Evolutionary conservation across 2,797 vertebrate species (phyloP), one percentile per base, ranked within the genome.

Genomic region (Bovichtus variegatus): DNA sequence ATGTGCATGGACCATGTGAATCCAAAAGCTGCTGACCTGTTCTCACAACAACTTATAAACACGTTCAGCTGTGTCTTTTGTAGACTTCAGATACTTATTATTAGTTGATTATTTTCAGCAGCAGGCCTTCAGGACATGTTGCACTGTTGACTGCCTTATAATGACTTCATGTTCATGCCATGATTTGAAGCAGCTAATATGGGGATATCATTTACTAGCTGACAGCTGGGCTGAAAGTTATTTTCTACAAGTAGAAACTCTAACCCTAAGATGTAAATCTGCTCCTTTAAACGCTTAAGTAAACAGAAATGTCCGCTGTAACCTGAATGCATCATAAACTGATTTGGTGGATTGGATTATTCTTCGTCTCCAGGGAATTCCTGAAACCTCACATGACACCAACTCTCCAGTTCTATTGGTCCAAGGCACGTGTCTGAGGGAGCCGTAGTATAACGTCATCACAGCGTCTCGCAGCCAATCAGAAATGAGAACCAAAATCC

Each of bases 391-490:
- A 98, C 93, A 92, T 98, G 97, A 93, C 91, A 51, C 46, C 67
- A 74, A 51, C 64, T 65, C 82, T 76, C 44, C 19, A 15, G 53
- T 58, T 41, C 82, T 68, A 98, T 98, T 98, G 97, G 97, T 88
- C 88, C 49, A 74, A 97, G 97, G 97, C 97, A 99, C 97, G 97
- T 97, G 97, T 97, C 97, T 94, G 88, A 91, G 93, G 93, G 93
- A 89, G 85, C 71, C 93, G 89, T 94, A 94, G 91, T 89, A 85
- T 85, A 44, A 96, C 96, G 97, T 97, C 97, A 97, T 93, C 86
- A 77, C 88, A 90, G 93, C 90, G 89, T 40, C 93, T 93, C 88
- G 55, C 61, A 81, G 80, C 93, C 92, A 96, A 97, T 98, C 97
- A 96, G 94, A 97, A 96, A 97, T 95, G 94, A 96, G 95, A 96